Evolutionary conservation across 2,797 vertebrate species (phyloP), one percentile per base, ranked within the genome.

Genomic region (Anas bahamensis): DNA sequence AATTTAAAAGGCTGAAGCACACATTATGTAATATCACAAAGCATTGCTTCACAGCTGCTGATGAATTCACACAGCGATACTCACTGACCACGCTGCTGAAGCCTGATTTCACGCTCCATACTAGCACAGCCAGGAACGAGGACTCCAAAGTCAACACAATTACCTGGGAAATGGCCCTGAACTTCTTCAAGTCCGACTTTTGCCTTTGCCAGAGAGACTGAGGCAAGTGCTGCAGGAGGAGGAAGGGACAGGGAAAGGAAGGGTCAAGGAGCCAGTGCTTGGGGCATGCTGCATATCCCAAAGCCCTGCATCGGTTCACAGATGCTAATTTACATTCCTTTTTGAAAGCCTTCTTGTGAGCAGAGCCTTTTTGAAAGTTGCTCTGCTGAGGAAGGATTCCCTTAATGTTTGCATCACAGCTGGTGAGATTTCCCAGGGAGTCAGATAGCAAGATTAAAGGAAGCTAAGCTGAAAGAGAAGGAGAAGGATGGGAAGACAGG

Each of bases 1-100:
- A 42, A 83, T 92, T 89, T 71, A 17, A 77, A 82, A 94, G 61
- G 74, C 28, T 90, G 91, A 74, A 94, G 33, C 19, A 53, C 46
- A 17, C 5, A 8, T 60, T 63, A 69, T 60, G 61, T 61, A 79
- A 61, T 26, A 74, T 75, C 17, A 23, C 44, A 46, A 69, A 87
- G 56, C 42, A 37, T 71, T 65, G 16, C 77, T 56, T 74, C 31
- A 26, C 3, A n/a, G 57, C 9, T 59, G 41, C 69, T 8, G 10
- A 68, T 61, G 65, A 68, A 92, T 72, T 65, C 3, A 1, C 2
- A 24, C 72, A 64, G 69, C 31, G 28, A 52, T 50, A 78, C 68
- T 56, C 56, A 39, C 73, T 37, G 83, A n/a, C 57, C 65, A 94
- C 59, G 31, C 46, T 70, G 4, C 44, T 61, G 84, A 23, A 86